These are phyloP conservation scores for Mechanitis mazaeus DNA, from an alignment of 2,888 invertebrate species.

Conservation along the genomic window DNA sequence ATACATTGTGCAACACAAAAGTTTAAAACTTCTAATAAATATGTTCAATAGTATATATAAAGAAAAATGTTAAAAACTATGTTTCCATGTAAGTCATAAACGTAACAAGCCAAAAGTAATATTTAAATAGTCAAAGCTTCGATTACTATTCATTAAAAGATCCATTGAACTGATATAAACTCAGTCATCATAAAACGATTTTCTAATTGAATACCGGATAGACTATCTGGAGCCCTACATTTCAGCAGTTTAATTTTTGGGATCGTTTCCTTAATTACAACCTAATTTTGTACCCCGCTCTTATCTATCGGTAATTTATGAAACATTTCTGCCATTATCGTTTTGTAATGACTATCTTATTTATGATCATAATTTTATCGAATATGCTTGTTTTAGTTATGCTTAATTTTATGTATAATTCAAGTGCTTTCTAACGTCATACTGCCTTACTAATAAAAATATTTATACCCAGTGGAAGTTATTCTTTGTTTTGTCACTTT, in stretches of 20 bases:
- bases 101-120: too few species aligned
- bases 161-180: constrained; percentile 12
- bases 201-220: constrained; percentile 31
- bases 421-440: constrained; percentile 17
- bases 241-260: constrained; percentile 27
- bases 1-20: too few species aligned
- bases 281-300: constrained; percentile 16
- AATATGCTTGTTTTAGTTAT: constrained; percentile 8
- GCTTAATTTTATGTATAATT: neutral
- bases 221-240: constrained; percentile 26
- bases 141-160: neutral
- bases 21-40: too few species aligned
- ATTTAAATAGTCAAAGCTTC: too few species aligned
- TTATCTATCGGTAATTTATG: constrained; percentile 24
- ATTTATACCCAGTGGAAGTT: too few species aligned
- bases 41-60: too few species aligned
- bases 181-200: constrained; percentile 22
- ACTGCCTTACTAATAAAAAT: neutral
- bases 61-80: too few species aligned
- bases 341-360: constrained; percentile 18
- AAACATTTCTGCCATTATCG: constrained; percentile 17
- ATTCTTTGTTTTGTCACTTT: too few species aligned
- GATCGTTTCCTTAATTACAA: constrained; percentile 24
- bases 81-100: too few species aligned
- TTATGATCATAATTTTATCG: constrained; percentile 12